Percentiles rank a stretch among this genome's conserved stretches.
Evolutionary conservation across 2,888 invertebrate species (phyloP).

Genomic region (Caenorhabditis angaria): DNA sequence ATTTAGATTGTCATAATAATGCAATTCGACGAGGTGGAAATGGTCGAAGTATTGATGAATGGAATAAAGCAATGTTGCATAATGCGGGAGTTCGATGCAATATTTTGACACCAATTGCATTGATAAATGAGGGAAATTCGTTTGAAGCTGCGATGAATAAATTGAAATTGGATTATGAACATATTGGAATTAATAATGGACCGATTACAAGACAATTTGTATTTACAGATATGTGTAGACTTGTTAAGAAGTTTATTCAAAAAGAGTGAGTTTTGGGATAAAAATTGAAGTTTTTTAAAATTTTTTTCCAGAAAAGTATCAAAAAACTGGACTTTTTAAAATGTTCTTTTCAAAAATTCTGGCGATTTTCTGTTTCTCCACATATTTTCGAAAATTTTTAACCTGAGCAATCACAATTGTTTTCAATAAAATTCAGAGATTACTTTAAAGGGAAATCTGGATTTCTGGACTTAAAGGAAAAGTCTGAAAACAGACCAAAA

Average conservation of each 20-base stretch:
- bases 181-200: slow-evolving; percentile 75
- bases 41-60: slow-evolving; percentile 50
- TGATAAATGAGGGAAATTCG: slow-evolving; percentile 90
- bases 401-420: no score
- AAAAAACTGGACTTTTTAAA: neutral
- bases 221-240: slow-evolving; percentile 48
- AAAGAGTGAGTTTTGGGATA: slow-evolving; percentile 23
- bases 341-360: no score
- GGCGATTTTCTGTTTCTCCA: no score
- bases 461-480: no score
- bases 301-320: neutral
- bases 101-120: slow-evolving; percentile 93
- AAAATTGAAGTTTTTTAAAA: no score
- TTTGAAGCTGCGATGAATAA: slow-evolving; percentile 85
- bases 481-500: no score
- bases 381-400: no score
- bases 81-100: slow-evolving; percentile 98
- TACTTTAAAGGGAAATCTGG: no score
- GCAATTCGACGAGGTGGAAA: slow-evolving; percentile 78
- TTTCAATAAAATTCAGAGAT: no score
- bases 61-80: slow-evolving; percentile 86
- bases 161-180: slow-evolving; percentile 30
- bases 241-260: slow-evolving; percentile 49
- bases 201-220: slow-evolving; percentile 75
- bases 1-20: slow-evolving; percentile 96